These are phyloP conservation scores for Sarcophaga variegata DNA, from an alignment of 2,888 invertebrate species.

Conservation along the genomic window DNA sequence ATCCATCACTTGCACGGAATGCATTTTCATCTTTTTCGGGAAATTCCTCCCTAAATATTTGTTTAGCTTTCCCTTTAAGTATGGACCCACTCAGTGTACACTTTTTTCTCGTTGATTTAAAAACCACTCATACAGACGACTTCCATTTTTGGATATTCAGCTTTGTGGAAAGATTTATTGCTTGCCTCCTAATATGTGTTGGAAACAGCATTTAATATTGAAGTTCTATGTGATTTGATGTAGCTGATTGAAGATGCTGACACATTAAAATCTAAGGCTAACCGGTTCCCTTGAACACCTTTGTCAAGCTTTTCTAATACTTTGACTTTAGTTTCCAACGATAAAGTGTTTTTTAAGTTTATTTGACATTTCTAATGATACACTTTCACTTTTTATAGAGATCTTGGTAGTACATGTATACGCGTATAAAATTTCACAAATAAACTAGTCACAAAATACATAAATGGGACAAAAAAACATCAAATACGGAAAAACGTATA, in stretches of 20 bases:
- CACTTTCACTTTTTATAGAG: too few relatives aligned
- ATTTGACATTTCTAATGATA: too few relatives aligned
- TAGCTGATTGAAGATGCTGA: constrained; percentile 17
- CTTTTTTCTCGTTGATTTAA: not conserved
- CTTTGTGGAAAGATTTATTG: constrained; percentile 8
- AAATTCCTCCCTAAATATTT: too few relatives aligned
- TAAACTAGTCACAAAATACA: too few relatives aligned
- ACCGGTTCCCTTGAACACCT: constrained; percentile 18
- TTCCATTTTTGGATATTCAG: constrained; percentile 25
- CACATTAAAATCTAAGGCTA: constrained; percentile 30
- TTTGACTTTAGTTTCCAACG: constrained; percentile 22
- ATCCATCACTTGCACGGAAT: too few relatives aligned
- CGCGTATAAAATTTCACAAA: too few relatives aligned
- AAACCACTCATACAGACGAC: constrained; percentile 10
- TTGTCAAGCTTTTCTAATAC: constrained; percentile 21
- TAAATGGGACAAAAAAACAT: too few relatives aligned
- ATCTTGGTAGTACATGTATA: too few relatives aligned
- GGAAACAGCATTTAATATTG: constrained; percentile 3
- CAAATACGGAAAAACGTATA: too few relatives aligned
- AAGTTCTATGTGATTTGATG: constrained; percentile 15
- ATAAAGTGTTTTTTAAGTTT: constrained; percentile 29
- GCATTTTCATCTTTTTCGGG: not conserved
- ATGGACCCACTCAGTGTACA: not conserved
- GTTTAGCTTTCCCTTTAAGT: constrained; percentile 20
- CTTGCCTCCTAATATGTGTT: not conserved